Percentiles rank a stretch among this genome's conserved stretches.
Evolutionary conservation across 2,797 vertebrate genomes (phyloP).

Genomic region (Urocyon cinereoargenteus): DNA sequence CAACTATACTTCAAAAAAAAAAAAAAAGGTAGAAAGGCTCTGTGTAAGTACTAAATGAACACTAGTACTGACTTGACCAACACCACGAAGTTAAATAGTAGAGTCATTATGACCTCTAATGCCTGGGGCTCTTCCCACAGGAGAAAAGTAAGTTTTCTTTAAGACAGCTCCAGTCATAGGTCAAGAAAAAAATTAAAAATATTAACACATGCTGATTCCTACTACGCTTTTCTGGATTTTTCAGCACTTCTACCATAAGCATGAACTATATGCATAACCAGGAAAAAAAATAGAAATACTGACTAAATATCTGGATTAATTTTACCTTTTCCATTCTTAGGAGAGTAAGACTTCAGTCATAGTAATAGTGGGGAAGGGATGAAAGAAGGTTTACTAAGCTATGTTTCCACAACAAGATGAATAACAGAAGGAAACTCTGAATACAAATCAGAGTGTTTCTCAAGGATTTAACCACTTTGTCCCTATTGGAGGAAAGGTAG

Average conservation of each 20-base stretch:
- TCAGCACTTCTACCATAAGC: constrained; percentile 40
- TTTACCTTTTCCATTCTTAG: constrained; percentile 19
- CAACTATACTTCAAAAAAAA: not conserved
- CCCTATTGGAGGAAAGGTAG: constrained; percentile 23
- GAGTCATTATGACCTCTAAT: not conserved
- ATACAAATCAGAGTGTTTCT: constrained; percentile 56
- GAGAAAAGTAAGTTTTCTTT: constrained; percentile 26
- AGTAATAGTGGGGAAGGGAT: not conserved
- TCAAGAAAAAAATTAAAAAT: not conserved
- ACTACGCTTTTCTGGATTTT: not conserved
- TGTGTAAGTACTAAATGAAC: not conserved
- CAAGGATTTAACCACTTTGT: constrained; percentile 32
- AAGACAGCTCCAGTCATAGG: not conserved
- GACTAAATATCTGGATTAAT: not conserved
- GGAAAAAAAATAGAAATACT: not conserved
- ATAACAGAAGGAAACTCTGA: constrained; percentile 58
- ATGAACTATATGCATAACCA: not conserved
- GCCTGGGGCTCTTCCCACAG: not conserved
- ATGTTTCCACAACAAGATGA: constrained; percentile 53
- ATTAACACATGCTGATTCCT: not conserved
- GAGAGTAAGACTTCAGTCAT: not conserved
- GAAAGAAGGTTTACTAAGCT: not conserved
- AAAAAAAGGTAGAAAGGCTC: not conserved
- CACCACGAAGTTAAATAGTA: not conserved
- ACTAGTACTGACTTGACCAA: not conserved